phyloP scores from a whole-genome alignment of 2,888 invertebrate genomes.

The Acronicta leporina region DNA sequence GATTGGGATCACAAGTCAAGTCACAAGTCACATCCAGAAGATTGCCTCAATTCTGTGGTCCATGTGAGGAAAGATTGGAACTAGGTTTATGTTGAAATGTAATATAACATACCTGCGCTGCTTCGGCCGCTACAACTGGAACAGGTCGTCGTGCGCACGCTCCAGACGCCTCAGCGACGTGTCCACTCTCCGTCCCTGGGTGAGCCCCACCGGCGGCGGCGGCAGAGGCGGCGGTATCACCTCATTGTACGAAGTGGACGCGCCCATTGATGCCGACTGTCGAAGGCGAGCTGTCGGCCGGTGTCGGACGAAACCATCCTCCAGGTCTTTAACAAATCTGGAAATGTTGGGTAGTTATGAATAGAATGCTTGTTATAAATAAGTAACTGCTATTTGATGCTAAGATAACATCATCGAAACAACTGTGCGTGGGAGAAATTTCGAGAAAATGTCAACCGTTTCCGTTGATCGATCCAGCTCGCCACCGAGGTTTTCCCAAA shows the following conservation, averaged over 20 bases:
- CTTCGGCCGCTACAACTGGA: conserved; percentile 94
- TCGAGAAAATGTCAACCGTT: too few relatives aligned
- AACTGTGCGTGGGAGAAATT: too few relatives aligned
- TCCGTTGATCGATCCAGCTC: too few relatives aligned
- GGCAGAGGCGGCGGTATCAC: conserved; percentile 85
- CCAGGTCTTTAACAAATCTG: conserved; percentile 89
- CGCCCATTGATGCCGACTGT: conserved; percentile 88
- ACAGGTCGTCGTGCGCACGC: conserved; percentile 96
- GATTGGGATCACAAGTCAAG: too few relatives aligned
- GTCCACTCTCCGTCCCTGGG: conserved; percentile 94
- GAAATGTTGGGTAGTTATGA: conserved; percentile 44
- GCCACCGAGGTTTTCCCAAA: too few relatives aligned
- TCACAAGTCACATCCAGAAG: too few relatives aligned
- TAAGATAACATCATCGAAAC: background rate
- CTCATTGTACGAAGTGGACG: conserved; percentile 82
- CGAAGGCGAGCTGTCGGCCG: conserved; percentile 88
- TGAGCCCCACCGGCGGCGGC: conserved; percentile 92
- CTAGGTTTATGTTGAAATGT: too few relatives aligned
- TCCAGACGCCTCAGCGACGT: conserved; percentile 94
- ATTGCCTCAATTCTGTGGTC: too few relatives aligned
- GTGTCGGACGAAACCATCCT: conserved; percentile 87
- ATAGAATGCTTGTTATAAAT: background rate
- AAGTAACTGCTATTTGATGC: background rate
- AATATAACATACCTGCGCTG: conserved; percentile 79
- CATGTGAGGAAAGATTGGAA: too few relatives aligned